Base-by-base conservation (phyloP, 2,113 vertebrate species). In the Pluvianellus socialis region DNA sequence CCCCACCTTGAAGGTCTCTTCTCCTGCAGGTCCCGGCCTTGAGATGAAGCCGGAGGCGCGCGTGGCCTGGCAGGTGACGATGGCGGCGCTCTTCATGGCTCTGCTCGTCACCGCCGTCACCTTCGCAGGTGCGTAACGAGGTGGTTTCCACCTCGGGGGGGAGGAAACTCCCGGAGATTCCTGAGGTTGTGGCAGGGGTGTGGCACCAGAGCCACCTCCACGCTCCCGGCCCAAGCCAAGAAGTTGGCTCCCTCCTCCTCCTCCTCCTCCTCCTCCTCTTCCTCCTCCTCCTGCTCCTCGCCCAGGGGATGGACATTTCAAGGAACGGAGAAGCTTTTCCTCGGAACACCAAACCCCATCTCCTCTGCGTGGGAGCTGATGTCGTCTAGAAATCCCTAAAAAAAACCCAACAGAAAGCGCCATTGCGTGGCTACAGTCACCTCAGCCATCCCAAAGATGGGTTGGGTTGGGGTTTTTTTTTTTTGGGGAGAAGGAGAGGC, bases 81-180 rank as follows among this genome's bases (percentile, higher is more conserved):
- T 80, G 58, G 23, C 42, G 1, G 30, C 3, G 7, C 52, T 92
- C 10, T 92, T 96, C 73, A 4, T 9, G 0, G 68, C 70, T 32
- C 68, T 96, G 30, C 47, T 80, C 9, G 4, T 92, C 68, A 80
- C 90, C 7, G 92, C 90, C 44, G 16, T 62, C 8, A 0, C 68
- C 47, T 96, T 92, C 10, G 92, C 95, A 63, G 92, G 95, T 92
- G 58, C 72, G 56, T 19, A 38, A 38, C 38, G 9, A 5, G 0
- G 0, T 33, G 32, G 45, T 8, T 66, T 33, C 7, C 20, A 2
- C 16, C 56, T 7, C 16, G 1, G 0, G 1, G 42, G 26, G 44
- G 30, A 56, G 4, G 0, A 38, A 38, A 38, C 38, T 27, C 63
- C 71, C 68, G 14, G 56, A 35, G 56, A 35, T 53, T 7, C 12